These are phyloP conservation scores for Euzophera pinguis DNA, from an alignment of 2,888 invertebrate genomes.

Conservation along the genomic window DNA sequence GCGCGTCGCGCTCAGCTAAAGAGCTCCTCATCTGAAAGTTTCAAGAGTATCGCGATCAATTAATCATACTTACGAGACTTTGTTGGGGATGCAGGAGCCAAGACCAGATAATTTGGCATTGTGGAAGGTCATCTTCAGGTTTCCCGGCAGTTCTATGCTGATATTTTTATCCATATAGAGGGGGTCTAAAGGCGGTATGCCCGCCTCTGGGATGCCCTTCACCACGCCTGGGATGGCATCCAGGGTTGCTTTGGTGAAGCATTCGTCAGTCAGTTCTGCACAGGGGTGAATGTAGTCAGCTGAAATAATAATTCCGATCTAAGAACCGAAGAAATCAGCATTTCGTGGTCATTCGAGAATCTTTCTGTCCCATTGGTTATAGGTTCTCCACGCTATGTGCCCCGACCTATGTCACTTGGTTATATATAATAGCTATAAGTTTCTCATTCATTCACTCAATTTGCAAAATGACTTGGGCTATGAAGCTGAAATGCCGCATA, in stretches of 20 bases:
- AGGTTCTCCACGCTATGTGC: no score
- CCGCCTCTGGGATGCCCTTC: conserved; percentile 65
- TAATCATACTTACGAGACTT: conserved; percentile 64
- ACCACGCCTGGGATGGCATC: conserved; percentile 69
- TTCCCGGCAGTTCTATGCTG: conserved; percentile 65
- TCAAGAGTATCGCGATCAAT: no score
- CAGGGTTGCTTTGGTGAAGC: conserved; percentile 66
- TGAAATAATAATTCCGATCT: conserved; percentile 33
- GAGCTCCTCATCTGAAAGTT: no score
- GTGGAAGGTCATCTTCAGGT: conserved; percentile 70
- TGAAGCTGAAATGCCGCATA: no score
- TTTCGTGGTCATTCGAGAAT: no score
- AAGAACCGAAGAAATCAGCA: no score
- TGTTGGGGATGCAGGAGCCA: conserved; percentile 61
- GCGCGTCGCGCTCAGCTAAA: no score
- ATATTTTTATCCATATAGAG: conserved; percentile 61
- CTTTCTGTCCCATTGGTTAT: no score
- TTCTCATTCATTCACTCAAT: no score
- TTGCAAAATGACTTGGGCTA: no score
- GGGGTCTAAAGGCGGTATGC: conserved; percentile 62
- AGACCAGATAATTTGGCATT: conserved; percentile 62
- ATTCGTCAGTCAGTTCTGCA: conserved; percentile 60
- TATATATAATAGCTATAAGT: no score
- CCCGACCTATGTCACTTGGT: no score
- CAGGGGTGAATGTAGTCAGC: conserved; percentile 73